Base-by-base conservation (phyloP, 2,888 invertebrate genomes). In the Parnassius orleans region DNA sequence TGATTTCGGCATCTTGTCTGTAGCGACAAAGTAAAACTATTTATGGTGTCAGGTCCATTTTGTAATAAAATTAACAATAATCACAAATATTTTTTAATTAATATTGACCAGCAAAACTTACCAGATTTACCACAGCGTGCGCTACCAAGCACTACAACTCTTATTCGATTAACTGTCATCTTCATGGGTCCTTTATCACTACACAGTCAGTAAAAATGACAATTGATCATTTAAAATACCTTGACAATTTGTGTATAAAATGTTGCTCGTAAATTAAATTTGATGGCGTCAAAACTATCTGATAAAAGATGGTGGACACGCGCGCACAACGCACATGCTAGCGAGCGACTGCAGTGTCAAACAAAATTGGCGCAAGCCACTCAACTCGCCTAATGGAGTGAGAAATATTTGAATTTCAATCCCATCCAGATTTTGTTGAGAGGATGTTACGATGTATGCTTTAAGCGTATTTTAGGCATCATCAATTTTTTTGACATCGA, bases 151-250 rank as follows among this genome's bases (percentile, higher is more conserved):
- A 95, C 95, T 85, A 95, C 95, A 77, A 95, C 95, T 89, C 94
- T 93, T 90, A 95, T 95, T 92, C 94, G 93, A 92, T 94, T 95
- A 79, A 95, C 94, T 88, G 95, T 95, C 90, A 95, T 95, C 95
- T 95, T 95, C 89, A 89, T 90, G 73, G 74, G 80, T 84, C 76
- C 79, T 76, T 65, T 72, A 69, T 67, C 79, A 83, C 86, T 77
- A 69, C 70, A 76, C 83, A 80, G 77, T 75, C 50, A 47, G 12
- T 19, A 60, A 56, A 60, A 65, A 62, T 53, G 57, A 65, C 63
- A 67, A 69, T 67, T 61, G 66, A 59, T 66, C 78, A 78, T 81
- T 70, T 74, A 81, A 75, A 70, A 60, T 69, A 60, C 66, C 58
- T 66, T 68, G 65, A 64, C 50, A 14, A 46, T n/a, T 42, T 15